phyloP scores from a whole-genome alignment of 2,888 invertebrate genomes.

The Agrochola macilenta region DNA sequence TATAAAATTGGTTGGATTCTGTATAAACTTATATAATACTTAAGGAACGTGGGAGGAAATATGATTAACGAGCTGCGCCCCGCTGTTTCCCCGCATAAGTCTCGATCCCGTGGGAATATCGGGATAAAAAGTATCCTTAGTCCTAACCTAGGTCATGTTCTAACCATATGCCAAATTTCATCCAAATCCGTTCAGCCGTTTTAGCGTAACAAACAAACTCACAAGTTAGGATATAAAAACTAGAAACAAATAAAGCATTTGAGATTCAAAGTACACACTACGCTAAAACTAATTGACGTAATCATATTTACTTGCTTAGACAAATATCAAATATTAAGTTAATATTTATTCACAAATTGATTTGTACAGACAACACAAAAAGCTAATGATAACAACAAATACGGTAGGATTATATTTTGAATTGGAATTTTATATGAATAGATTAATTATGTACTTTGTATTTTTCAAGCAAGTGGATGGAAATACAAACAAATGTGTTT shows the following conservation, averaged over 20 bases:
- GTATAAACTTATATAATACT: constrained; percentile 9
- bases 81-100: no score
- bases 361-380: constrained; percentile 43
- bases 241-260: constrained; percentile 27
- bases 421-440: constrained; percentile 29
- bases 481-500: not conserved
- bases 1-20: constrained; percentile 31
- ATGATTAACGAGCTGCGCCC: not conserved
- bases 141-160: no score
- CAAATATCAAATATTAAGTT: constrained; percentile 42
- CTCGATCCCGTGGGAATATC: no score
- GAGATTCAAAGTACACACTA: not conserved
- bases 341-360: constrained; percentile 56
- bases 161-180: no score
- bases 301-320: constrained; percentile 49
- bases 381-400: constrained; percentile 41
- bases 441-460: constrained; percentile 8
- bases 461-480: constrained; percentile 14
- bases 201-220: no score
- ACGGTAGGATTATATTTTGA: constrained; percentile 40
- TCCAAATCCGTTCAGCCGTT: no score
- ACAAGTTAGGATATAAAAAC: not conserved
- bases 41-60: constrained; percentile 13
- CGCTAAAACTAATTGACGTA: constrained; percentile 46
- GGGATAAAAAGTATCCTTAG: no score